A percentile compares a stretch with the other conserved stretches of the same genome.
Evolutionary conservation across 2,113 vertebrate genomes (phyloP).

Genomic region (Phoxinus phoxinus): DNA sequence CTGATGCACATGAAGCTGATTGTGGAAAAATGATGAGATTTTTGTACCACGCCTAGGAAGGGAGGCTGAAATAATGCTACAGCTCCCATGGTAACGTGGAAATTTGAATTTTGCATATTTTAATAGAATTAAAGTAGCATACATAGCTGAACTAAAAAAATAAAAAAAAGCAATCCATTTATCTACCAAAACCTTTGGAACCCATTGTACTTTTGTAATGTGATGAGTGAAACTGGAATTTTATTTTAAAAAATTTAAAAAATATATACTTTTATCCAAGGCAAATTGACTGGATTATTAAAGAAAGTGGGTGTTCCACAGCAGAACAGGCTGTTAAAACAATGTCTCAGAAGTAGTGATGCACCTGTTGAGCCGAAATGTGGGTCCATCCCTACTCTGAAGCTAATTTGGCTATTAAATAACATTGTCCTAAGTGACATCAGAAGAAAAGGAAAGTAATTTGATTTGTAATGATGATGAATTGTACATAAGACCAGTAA

Average conservation of each 20-base stretch:
- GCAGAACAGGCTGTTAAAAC: not conserved
- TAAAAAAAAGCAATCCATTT: not conserved
- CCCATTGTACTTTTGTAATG: not conserved
- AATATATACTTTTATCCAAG: not conserved
- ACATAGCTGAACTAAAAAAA: not conserved
- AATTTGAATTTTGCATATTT: not conserved
- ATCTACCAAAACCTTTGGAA: not conserved
- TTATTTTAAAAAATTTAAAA: not conserved
- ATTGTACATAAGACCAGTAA: not conserved
- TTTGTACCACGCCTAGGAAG: slow-evolving; percentile 77
- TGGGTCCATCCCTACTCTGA: not conserved
- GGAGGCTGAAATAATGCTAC: slow-evolving; percentile 68
- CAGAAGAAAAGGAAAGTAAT: not conserved
- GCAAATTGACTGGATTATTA: not conserved
- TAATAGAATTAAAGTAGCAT: not conserved
- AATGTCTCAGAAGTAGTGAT: not conserved
- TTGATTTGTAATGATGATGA: not conserved
- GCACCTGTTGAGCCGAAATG: too few species aligned
- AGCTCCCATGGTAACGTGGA: slow-evolving; percentile 77
- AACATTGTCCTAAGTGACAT: not conserved
- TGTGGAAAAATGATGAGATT: slow-evolving; percentile 52
- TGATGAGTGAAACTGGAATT: not conserved
- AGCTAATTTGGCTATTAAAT: not conserved
- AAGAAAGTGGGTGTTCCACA: too few species aligned
- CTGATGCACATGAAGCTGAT: slow-evolving; percentile 51